Evolutionary conservation across 2,113 vertebrate genomes (phyloP).

Genomic region (Bombycilla garrulus): DNA sequence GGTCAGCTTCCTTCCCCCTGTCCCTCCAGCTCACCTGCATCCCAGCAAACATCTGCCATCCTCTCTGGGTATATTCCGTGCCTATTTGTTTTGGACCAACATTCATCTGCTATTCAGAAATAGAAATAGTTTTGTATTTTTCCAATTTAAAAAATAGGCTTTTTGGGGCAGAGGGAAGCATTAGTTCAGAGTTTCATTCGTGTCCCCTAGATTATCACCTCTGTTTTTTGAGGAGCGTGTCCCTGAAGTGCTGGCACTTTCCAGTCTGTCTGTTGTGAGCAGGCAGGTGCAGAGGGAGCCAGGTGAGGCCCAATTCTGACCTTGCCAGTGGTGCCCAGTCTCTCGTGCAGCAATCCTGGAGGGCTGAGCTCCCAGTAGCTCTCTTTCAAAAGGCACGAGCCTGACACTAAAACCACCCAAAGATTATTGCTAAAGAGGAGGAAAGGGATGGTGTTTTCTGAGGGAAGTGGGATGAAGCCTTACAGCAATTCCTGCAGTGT

Average conservation of each 20-base stretch:
- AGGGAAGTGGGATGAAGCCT: background rate
- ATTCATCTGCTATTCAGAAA: background rate
- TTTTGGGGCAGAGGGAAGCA: background rate
- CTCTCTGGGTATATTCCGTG: background rate
- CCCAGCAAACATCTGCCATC: background rate
- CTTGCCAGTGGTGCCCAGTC: background rate
- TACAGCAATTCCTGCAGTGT: background rate
- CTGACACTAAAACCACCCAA: accelerated
- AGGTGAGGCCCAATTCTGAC: background rate
- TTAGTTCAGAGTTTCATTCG: background rate
- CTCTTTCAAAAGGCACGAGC: background rate
- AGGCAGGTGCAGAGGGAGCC: background rate
- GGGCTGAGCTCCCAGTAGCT: background rate
- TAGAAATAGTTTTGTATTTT: background rate
- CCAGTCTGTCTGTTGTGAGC: background rate
- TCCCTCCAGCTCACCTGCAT: background rate
- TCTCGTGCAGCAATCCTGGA: background rate
- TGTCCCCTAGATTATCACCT: background rate
- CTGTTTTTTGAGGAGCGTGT: background rate
- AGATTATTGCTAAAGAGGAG: background rate
- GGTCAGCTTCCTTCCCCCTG: background rate
- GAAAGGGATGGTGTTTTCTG: background rate
- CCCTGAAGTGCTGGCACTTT: background rate
- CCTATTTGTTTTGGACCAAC: background rate
- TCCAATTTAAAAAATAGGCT: background rate